Evolutionary conservation across 2,797 vertebrate genomes (phyloP), one percentile per base, ranked within the genome.

Genomic region (Danio kyathit): DNA sequence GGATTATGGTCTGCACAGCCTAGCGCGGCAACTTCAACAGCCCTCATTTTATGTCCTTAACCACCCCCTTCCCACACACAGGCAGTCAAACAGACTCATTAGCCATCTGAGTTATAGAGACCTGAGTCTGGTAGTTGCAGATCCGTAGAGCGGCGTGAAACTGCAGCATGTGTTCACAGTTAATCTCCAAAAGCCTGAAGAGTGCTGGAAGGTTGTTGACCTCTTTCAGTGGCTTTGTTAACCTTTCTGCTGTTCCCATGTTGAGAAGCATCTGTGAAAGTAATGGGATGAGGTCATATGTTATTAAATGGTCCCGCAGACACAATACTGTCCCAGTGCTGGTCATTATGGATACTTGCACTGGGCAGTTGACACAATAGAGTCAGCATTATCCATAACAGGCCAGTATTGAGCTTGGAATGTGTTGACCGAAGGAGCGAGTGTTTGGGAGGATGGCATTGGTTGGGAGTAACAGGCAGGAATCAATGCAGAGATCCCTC

Each of bases 281-380:
- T 82, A 67, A 74, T 77, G 17, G n/a, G 44, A 65, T 73, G 63
- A 76, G 74, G 77, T 82, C 77, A 86, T 16, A 48, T 73, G 44
- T 74, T 59, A 74, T 44, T 48, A 44, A 16, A 66, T 74, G 60
- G 52, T 65, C 46, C 57, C 38, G 52, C 19, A 51, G 48, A 74
- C 11, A 54, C 79, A 77, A 54, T 77, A 71, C 16, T 52, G 38
- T 71, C 43, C 83, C 44, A 79, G 72, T 80, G 54, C 75, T n/a
- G 5, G 79, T 49, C 56, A 48, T 74, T 80, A 52, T 38, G 51
- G 48, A 16, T 71, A 74, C 75, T 69, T 52, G 19, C 54, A 56
- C n/a, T 41, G 76, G 40, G 56, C 29, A 65, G 64, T 51, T 63
- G 51, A 44, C 60, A 38, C 16, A 44, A 21, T 41, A n/a, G 38